Evolutionary conservation across 2,113 vertebrate genomes (phyloP), one percentile per base, ranked within the genome.

Genomic region (Podocnemis expansa): DNA sequence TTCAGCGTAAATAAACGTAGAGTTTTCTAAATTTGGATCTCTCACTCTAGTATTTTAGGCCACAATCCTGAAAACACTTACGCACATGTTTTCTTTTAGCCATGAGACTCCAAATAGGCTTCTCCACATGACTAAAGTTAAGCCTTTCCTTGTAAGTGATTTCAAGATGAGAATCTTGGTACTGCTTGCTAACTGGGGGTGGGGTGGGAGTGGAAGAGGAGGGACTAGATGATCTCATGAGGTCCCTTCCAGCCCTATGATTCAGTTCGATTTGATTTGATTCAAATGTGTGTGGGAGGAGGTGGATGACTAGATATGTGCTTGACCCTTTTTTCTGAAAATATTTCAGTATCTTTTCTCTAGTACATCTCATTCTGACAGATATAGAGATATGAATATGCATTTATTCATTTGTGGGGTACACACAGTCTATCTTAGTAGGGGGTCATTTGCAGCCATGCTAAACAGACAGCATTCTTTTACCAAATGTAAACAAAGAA

Each of bases 41-140:
- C 41, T 88, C 52, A 4, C 88, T 83, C 51, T 95, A 60, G 95
- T 96, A 92, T 96, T 96, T 97, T 95, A 97, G 93, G 96, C 38
- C 76, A 5, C 14, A 55, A 29, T 92, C 58, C 82, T 95, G 81
- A 91, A 95, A 96, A 95, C 92, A 94, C 43, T 95, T 95, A 83
- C 47, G 93, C 25, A 45, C 63, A 38, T 70, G n/a, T 55, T 93
- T 89, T 92, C 41, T 80, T 97, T 97, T 89, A 90, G 80, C 93
- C 89, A 92, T 89, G 92, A 86, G 92, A 93, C 96, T 97, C 92
- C 97, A 95, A 92, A 29, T 67, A 52, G 76, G 91, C 43, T 93
- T 83, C 84, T 94, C 92, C 95, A 38, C 82, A 67, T 17, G 31
- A 41, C 43, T n/a, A 88, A 91, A 89, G 52, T 13, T 38, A n/a